Evolutionary conservation across 1,140 invertebrate species (phyloP).

Genomic region (Dryas iulia): DNA sequence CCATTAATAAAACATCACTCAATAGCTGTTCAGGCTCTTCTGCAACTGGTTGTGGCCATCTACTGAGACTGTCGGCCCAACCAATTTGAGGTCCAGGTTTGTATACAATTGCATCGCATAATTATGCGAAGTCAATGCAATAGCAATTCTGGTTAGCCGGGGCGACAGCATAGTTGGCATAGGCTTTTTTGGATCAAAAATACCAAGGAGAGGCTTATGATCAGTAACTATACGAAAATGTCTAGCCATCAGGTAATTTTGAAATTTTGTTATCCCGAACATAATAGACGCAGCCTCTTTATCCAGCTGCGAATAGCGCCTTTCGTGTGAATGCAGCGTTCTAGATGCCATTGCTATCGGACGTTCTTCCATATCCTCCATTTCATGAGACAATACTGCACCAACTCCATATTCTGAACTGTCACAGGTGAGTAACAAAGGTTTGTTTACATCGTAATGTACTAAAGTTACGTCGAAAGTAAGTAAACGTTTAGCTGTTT

Average conservation of each 20-base stretch:
- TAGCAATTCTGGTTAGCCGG: constrained; percentile 4
- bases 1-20: constrained; percentile 32
- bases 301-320: constrained; percentile 40
- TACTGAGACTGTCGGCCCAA: constrained; percentile 6
- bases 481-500: constrained; percentile 46
- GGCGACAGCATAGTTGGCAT: neutral
- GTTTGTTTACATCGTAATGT: constrained; percentile 50
- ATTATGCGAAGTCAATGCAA: neutral
- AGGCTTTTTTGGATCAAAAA: too few species aligned
- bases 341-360: too few species aligned
- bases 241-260: too few species aligned
- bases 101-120: constrained; percentile 4
- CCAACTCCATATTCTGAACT: constrained; percentile 56
- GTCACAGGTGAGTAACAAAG: constrained; percentile 55
- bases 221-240: too few species aligned
- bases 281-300: too few species aligned
- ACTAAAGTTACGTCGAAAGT: constrained; percentile 45
- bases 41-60: constrained; percentile 39
- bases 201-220: too few species aligned
- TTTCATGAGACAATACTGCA: constrained; percentile 46
- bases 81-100: constrained; percentile 3
- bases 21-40: constrained; percentile 29
- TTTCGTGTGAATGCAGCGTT: constrained; percentile 20
- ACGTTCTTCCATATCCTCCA: constrained; percentile 55
- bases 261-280: too few species aligned